Base-by-base conservation (phyloP, 2,888 invertebrate genomes). In the Pecten maximus region DNA sequence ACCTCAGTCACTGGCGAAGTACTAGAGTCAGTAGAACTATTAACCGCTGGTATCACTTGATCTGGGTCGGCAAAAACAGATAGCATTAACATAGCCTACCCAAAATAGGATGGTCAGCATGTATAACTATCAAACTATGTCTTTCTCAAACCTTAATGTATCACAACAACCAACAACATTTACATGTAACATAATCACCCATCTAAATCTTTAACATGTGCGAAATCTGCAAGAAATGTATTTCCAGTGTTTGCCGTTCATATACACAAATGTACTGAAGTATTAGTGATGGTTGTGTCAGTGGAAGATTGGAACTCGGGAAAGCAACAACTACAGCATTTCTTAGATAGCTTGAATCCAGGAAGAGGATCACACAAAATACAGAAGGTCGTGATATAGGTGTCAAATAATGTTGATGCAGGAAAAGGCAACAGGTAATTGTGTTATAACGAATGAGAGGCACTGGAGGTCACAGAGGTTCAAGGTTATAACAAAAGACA, bases 11-110 rank as follows among this genome's bases (percentile, higher is more conserved):
- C 35, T 28, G 74, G 10, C 35, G 74, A 60, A 0, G 60, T 60
- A n/a, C 60, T 60, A 60, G 60, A 35, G 35, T 74, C 74, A 35
- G 19, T 28, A 35, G 74, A 35, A 28, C 19, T 19, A 54, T 23
- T 54, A n/a, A 54, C 54, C n/a, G 23, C 54, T 54, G 54, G 54
- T n/a, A 54, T 23, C 54, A n/a, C 54, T n/a, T 74, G 74, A 74
- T 23, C 74, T 74, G 74, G 28, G 74, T 74, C 74, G 35, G 74
- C 16, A 74, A 74, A 74, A 74, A 74, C 74, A 74, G 35, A 74
- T 28, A 74, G 60, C 35, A 35, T 74, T 74, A 74, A 35, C 74
- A 35, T 74, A 35, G 74, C 74, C 74, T 15, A 74, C 15, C 10
- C 10, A 10, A 8, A 74, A 28, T 23, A 35, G 35, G 74, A 10